phyloP scores from a whole-genome alignment of 2,113 vertebrate species.

The Perccottus glenii region DNA sequence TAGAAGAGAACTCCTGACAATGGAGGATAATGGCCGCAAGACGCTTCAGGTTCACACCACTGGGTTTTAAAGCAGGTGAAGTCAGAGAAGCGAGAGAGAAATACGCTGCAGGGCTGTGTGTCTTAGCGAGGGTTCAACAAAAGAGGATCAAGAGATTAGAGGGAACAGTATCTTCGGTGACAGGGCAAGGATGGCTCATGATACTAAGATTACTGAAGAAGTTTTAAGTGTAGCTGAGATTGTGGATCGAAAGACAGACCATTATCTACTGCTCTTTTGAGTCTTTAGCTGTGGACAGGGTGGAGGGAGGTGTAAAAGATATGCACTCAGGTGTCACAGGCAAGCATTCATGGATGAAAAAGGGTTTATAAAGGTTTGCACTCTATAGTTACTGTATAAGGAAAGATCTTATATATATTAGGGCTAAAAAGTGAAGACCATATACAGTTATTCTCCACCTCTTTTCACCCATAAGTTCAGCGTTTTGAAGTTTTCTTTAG shows the following conservation, averaged over 20 bases:
- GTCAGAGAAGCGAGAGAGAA: not conserved
- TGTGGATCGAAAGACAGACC: conserved; percentile 6
- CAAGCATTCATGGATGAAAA: too few relatives aligned
- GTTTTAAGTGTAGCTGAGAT: conserved; percentile 33
- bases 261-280: conserved; percentile 1
- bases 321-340: not conserved
- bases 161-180: conserved; percentile 44
- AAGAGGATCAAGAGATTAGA: conserved; percentile 74
- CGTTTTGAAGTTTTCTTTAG: too few relatives aligned
- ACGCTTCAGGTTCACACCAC: conserved; percentile 45
- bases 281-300: not conserved
- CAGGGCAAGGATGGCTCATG: conserved; percentile 43
- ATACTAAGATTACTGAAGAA: conserved; percentile 47
- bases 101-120: conserved; percentile 23
- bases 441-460: too few relatives aligned
- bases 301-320: not conserved
- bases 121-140: conserved; percentile 59
- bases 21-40: conserved; percentile 41
- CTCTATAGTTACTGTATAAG: too few relatives aligned
- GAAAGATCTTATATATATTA: too few relatives aligned
- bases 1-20: conserved; percentile 52
- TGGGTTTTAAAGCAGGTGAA: conserved; percentile 25
- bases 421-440: too few relatives aligned
- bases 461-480: too few relatives aligned
- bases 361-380: too few relatives aligned